A percentile compares a stretch with the other conserved stretches of the same genome.
Evolutionary conservation across 2,113 vertebrate genomes (phyloP).

Genomic region (Struthio camelus): DNA sequence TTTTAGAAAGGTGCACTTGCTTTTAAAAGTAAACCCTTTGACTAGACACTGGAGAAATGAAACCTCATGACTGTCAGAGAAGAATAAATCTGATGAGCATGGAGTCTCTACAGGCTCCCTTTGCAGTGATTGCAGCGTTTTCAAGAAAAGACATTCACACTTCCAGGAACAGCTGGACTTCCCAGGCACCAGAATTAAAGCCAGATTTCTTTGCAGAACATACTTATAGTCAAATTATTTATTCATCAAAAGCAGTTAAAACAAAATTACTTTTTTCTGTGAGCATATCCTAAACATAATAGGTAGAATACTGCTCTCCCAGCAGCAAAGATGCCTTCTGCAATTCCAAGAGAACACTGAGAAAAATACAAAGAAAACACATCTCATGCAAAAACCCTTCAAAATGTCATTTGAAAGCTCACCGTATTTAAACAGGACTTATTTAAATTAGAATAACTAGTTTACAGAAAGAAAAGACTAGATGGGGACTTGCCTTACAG

Average conservation of each 20-base stretch:
- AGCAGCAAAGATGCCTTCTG: not conserved
- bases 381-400: not conserved
- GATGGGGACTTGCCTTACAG: not conserved
- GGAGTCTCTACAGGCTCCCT: not conserved
- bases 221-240: not conserved
- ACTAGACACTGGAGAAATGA: not conserved
- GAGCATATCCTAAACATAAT: not conserved
- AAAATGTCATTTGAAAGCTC: slow-evolving; percentile 22
- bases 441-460: slow-evolving; percentile 11
- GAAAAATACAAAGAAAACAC: not conserved
- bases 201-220: not conserved
- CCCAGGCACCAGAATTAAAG: not conserved
- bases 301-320: fast-evolving
- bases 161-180: not conserved
- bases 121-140: not conserved
- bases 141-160: not conserved
- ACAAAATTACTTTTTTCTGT: not conserved
- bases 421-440: not conserved
- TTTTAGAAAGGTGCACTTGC: not conserved
- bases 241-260: not conserved
- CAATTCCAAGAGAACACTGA: not conserved
- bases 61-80: not conserved
- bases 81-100: not conserved
- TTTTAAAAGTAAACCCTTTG: not conserved
- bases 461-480: not conserved